phyloP scores from a whole-genome alignment of 2,888 invertebrate species.

The Drosophila rellima region DNA sequence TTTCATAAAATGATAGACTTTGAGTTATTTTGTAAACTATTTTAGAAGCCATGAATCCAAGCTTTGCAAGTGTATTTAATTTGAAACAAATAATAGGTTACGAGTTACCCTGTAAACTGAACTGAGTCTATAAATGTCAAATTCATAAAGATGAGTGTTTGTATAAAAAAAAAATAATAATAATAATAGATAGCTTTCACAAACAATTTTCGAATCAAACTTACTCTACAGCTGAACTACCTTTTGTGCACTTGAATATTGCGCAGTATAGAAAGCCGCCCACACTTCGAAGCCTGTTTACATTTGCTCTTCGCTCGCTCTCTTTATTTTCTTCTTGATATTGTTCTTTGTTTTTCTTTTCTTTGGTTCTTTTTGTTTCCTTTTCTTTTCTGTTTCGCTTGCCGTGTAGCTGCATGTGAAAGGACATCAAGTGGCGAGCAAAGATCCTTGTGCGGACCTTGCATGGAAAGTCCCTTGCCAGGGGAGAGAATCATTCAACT shows the following conservation, averaged over 20 bases:
- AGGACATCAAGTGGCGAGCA: slow-evolving; percentile 53
- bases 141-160: too few relatives aligned
- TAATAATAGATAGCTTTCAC: too few relatives aligned
- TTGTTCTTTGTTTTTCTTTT: slow-evolving; percentile 11
- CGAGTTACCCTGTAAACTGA: slow-evolving; percentile 6
- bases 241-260: neutral
- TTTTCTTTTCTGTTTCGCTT: slow-evolving; percentile 29
- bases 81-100: too few relatives aligned
- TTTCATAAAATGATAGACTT: too few relatives aligned
- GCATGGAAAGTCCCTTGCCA: slow-evolving; percentile 47
- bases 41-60: too few relatives aligned
- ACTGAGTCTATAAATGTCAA: too few relatives aligned
- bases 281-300: slow-evolving; percentile 32
- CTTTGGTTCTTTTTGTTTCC: neutral
- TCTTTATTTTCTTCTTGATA: slow-evolving; percentile 13
- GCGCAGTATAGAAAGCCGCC: slow-evolving; percentile 22
- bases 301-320: slow-evolving; percentile 27
- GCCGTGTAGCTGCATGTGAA: slow-evolving; percentile 37
- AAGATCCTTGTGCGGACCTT: slow-evolving; percentile 35
- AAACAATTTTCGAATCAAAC: neutral
- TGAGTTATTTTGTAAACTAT: too few relatives aligned
- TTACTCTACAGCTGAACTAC: neutral
- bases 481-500: slow-evolving; percentile 48
- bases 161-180: too few relatives aligned
- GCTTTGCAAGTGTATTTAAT: too few relatives aligned